Conservation (phyloP, 2,888 invertebrate genomes). For the Hemithea aestivaria region DNA sequence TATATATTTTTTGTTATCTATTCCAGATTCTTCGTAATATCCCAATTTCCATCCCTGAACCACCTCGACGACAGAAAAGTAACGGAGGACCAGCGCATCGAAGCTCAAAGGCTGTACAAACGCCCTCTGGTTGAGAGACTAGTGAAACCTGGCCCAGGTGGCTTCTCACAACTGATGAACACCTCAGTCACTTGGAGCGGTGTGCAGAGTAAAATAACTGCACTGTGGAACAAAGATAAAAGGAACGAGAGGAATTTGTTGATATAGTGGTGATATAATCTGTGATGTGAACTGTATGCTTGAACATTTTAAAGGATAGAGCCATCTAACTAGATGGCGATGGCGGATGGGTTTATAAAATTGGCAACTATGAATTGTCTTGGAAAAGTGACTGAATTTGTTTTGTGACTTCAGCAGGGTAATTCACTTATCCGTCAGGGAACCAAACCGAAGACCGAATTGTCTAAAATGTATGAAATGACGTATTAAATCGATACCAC, state of each 20-base stretch:
- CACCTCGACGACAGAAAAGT: conserved; percentile 86
- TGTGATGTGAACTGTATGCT: too few relatives aligned
- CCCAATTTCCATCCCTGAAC: conserved; percentile 82
- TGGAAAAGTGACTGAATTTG: too few relatives aligned
- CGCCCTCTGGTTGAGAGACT: conserved; percentile 79
- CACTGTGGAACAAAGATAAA: conserved; percentile 47
- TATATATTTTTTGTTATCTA: not conserved
- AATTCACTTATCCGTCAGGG: too few relatives aligned
- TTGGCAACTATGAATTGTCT: too few relatives aligned
- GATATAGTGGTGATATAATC: conserved; percentile 29
- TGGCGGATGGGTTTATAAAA: too few relatives aligned
- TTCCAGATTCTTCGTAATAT: conserved; percentile 84
- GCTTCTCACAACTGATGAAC: conserved; percentile 50
- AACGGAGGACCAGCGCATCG: conserved; percentile 81
- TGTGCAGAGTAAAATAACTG: conserved; percentile 48
- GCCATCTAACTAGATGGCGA: too few relatives aligned
- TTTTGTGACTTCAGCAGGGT: too few relatives aligned
- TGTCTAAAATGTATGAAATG: too few relatives aligned
- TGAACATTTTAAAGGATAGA: too few relatives aligned
- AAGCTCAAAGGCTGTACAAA: conserved; percentile 81
- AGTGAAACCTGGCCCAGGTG: conserved; percentile 43
- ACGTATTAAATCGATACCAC: too few relatives aligned
- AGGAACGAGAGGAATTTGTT: conserved; percentile 44
- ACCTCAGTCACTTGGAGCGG: conserved; percentile 52
- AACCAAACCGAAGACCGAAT: too few relatives aligned